Evolutionary conservation across 1,140 invertebrate genomes (phyloP).

Genomic region (Maniola jurtina): DNA sequence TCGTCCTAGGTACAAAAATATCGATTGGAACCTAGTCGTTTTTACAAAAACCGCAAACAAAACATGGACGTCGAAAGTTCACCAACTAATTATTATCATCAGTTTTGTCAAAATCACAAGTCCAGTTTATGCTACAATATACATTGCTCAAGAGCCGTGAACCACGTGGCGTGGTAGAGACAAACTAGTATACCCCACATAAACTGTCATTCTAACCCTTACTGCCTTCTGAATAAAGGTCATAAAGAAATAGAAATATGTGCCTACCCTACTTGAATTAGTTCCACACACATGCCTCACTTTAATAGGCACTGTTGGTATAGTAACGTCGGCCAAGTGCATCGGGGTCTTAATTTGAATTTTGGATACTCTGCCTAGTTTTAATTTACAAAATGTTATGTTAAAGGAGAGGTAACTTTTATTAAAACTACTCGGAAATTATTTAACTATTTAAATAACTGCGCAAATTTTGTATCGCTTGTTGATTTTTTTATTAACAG

Average conservation of each 20-base stretch:
- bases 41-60: not conserved
- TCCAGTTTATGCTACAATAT: conserved; percentile 14
- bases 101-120: conserved; percentile 9
- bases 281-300: conserved; percentile 60
- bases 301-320: conserved; percentile 51
- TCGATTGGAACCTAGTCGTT: not conserved
- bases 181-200: conserved; percentile 10
- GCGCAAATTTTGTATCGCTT: too few species aligned
- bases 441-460: too few species aligned
- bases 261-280: conserved; percentile 40
- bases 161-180: conserved; percentile 10
- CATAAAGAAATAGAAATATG: conserved; percentile 7
- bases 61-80: not conserved
- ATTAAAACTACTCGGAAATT: not conserved
- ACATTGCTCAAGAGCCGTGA: conserved; percentile 21
- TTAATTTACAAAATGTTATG: conserved; percentile 16
- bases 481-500: too few species aligned
- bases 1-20: not conserved
- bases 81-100: not conserved
- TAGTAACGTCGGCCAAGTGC: conserved; percentile 45
- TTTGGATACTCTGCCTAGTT: conserved; percentile 27
- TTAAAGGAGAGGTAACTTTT: not conserved
- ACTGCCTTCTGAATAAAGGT: conserved; percentile 11
- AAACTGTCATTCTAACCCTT: conserved; percentile 8
- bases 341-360: conserved; percentile 35